These are phyloP conservation scores for Hormaphis cornu DNA, from an alignment of 1,140 invertebrate genomes.

Conservation along the genomic window DNA sequence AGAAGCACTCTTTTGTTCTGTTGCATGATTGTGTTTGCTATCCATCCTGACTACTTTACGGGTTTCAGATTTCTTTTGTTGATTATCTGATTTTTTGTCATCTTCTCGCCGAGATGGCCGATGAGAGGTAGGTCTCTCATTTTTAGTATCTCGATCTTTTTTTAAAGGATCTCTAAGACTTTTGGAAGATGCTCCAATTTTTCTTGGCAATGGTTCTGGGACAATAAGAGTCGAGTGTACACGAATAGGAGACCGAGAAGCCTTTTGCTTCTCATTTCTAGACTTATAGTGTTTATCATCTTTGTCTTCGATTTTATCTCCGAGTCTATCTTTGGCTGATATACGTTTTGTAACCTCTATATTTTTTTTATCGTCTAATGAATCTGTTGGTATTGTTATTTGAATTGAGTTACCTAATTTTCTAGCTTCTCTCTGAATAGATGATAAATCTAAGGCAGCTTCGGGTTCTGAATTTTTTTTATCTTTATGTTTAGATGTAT, in stretches of 20 bases:
- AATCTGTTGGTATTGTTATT: conserved; percentile 34
- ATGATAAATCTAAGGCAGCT: not conserved
- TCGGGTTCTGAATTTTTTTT: conserved; percentile 7
- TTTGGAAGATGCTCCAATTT: not conserved
- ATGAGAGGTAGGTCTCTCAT: not conserved
- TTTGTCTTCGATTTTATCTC: conserved; percentile 38
- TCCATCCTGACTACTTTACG: conserved; percentile 11
- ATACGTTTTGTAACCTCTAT: conserved; percentile 33
- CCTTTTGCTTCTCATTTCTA: not conserved
- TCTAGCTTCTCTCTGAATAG: conserved; percentile 35
- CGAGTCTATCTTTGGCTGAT: conserved; percentile 39
- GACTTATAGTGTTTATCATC: conserved; percentile 10
- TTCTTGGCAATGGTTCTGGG: not conserved
- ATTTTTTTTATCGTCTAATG: conserved; percentile 7
- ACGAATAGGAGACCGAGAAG: conserved; percentile 5
- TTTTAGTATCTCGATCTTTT: not conserved
- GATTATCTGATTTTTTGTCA: conserved; percentile 5
- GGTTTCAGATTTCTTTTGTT: conserved; percentile 31
- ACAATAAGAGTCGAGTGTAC: conserved; percentile 19
- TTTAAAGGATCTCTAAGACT: not conserved
- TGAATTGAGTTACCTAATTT: conserved; percentile 35
- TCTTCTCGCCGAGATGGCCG: conserved; percentile 4
- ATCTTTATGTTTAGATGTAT: conserved; percentile 1
- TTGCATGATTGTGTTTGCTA: conserved; percentile 11
- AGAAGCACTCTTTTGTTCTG: conserved; percentile 20